A percentile compares a stretch with the other conserved stretches of the same genome.
Evolutionary conservation across 2,113 vertebrate genomes (phyloP).

Genomic region (Chelonoidis abingdonii): DNA sequence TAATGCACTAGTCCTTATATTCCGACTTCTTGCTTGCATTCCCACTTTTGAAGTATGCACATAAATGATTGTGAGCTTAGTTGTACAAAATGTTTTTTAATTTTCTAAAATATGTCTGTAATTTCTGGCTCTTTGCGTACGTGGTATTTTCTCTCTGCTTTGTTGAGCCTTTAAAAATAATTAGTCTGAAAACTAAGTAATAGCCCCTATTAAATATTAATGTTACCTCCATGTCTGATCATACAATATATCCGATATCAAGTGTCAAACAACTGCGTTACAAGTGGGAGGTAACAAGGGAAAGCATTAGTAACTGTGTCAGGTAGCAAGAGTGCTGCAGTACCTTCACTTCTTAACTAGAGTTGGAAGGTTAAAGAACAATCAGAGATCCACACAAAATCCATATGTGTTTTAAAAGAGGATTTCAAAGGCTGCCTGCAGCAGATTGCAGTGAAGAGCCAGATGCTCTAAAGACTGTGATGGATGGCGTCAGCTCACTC

Average conservation of each 20-base stretch:
- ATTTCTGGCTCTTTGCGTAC: background rate
- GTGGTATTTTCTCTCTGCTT: background rate
- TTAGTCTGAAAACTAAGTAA: background rate
- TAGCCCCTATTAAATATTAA: background rate
- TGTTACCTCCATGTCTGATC: background rate
- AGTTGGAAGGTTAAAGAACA: background rate
- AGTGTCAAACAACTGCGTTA: background rate
- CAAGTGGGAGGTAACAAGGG: background rate
- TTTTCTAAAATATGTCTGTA: background rate
- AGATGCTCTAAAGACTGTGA: background rate
- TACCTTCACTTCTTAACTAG: background rate
- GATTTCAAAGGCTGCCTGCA: background rate
- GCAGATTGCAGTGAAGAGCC: background rate
- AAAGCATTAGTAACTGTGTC: fast-evolving
- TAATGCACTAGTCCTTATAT: background rate
- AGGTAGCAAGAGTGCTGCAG: background rate
- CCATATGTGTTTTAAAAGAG: background rate
- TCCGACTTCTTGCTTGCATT: background rate
- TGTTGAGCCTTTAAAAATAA: background rate
- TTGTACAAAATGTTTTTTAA: background rate
- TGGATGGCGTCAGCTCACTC: background rate
- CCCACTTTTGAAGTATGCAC: background rate
- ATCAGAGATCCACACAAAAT: background rate
- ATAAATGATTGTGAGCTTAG: background rate
- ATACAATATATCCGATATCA: background rate